Base-by-base conservation (phyloP, 2,113 vertebrate genomes). In the Oncorhynchus nerka region DNA sequence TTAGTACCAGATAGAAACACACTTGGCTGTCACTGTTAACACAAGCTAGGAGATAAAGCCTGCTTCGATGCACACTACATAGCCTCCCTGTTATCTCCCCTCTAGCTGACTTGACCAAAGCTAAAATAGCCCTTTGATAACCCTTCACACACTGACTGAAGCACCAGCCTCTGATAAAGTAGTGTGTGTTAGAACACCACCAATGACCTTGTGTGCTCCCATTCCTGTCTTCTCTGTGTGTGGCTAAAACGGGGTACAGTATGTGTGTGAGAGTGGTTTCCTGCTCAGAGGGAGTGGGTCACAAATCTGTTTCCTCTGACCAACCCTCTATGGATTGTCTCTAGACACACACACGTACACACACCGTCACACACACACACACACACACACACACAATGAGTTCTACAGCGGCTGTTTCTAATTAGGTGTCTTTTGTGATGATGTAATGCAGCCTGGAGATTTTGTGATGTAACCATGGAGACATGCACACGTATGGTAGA, bases 171-270 rank as follows among this genome's bases (percentile, higher is more conserved):
- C 5, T 72, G 59, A 22, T 16, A 22, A 7, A 62, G 59, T 62
- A n/a, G 20, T 62, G 59, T 62, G 3, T 62, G 59, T 62, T 4
- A 77, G 84, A 86, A 81, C 78, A 55, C 78, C 30, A 34, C 74
- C 34, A 15, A 16, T 81, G 72, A 39, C 84, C 83, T 77, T 59
- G 81, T 48, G 0, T 85, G 83, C 79, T 81, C 80, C 75, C 68
- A 78, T 65, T 82, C 51, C 51, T 84, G 78, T 86, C 79, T 89
- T 82, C 89, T 91, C 57, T 61, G n/a, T 72, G 79, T 69, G 32
- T 76, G 71, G 45, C 68, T 68, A 75, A 66, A 26, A 68, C 5
- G 71, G 71, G 68, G 64, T 70, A 66, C 64, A 64, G 48, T 22
- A 22, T 51, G 64, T 72, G 70, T 71, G 55, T 64, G 77, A 75